phyloP scores from a whole-genome alignment of 2,113 vertebrate genomes.

The Murina feae region DNA sequence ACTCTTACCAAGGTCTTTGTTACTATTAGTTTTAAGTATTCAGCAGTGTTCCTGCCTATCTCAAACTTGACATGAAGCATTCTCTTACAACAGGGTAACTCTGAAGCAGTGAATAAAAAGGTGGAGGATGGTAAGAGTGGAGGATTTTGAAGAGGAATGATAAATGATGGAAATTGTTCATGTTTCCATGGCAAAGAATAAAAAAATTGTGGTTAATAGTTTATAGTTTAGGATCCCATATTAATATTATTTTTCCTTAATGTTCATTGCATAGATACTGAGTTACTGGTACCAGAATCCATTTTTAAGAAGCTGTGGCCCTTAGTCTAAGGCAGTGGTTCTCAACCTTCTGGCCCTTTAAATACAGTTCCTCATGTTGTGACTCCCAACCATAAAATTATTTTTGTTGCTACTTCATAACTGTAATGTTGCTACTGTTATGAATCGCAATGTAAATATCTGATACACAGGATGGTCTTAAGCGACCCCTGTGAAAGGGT shows the following conservation, averaged over 20 bases:
- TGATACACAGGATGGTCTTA: no score
- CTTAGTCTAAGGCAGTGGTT: no score
- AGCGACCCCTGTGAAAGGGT: no score
- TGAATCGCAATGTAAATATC: no score
- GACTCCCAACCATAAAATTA: no score
- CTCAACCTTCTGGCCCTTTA: no score
- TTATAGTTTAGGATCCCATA: not conserved
- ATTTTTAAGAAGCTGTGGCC: not conserved
- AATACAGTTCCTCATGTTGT: no score
- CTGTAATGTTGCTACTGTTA: no score
- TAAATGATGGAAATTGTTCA: not conserved
- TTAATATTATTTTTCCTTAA: not conserved
- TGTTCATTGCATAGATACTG: not conserved
- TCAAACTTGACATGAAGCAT: not conserved
- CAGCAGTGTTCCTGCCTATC: not conserved
- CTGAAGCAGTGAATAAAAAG: not conserved
- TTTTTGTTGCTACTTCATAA: no score
- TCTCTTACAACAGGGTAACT: not conserved
- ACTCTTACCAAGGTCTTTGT: not conserved
- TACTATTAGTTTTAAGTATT: not conserved
- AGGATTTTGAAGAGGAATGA: not conserved
- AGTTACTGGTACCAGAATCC: not conserved
- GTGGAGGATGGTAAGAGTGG: not conserved
- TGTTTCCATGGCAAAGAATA: not conserved
- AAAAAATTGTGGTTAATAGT: not conserved